phyloP scores from a whole-genome alignment of 1,140 invertebrate genomes.

The Thalassaphorura encarpata region DNA sequence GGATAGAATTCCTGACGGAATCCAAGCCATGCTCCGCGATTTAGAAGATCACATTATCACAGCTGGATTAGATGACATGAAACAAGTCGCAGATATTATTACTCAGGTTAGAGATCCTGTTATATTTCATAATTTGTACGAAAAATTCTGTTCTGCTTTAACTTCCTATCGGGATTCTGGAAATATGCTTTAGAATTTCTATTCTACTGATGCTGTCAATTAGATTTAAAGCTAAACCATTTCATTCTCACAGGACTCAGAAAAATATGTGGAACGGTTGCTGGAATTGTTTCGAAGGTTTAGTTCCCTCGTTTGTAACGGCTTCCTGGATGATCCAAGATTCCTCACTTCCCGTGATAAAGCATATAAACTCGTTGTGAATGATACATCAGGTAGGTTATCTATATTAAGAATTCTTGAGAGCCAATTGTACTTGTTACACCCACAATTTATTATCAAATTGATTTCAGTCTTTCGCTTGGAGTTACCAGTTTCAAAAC shows the following conservation, averaged over 20 bases:
- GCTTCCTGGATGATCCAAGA: conserved; percentile 92
- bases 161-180: too few relatives aligned
- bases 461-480: conserved; percentile 87
- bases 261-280: conserved; percentile 96
- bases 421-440: too few relatives aligned
- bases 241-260: too few relatives aligned
- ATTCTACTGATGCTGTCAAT: background rate
- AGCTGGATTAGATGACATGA: conserved; percentile 93
- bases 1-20: conserved; percentile 86
- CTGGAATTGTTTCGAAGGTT: conserved; percentile 87
- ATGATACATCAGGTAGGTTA: conserved; percentile 98
- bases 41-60: conserved; percentile 87
- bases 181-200: background rate
- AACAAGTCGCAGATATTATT: conserved; percentile 88
- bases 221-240: too few relatives aligned
- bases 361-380: conserved; percentile 95
- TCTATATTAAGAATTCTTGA: too few relatives aligned
- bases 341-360: conserved; percentile 97
- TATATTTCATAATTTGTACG: background rate
- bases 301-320: conserved; percentile 82
- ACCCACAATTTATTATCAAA: too few relatives aligned
- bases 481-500: conserved; percentile 54
- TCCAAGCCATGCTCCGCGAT: conserved; percentile 81
- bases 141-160: conserved; percentile 2
- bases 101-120: conserved; percentile 58